These are phyloP conservation scores for Mesoclemmys tuberculata DNA, from an alignment of 2,113 vertebrate genomes.

Conservation along the genomic window DNA sequence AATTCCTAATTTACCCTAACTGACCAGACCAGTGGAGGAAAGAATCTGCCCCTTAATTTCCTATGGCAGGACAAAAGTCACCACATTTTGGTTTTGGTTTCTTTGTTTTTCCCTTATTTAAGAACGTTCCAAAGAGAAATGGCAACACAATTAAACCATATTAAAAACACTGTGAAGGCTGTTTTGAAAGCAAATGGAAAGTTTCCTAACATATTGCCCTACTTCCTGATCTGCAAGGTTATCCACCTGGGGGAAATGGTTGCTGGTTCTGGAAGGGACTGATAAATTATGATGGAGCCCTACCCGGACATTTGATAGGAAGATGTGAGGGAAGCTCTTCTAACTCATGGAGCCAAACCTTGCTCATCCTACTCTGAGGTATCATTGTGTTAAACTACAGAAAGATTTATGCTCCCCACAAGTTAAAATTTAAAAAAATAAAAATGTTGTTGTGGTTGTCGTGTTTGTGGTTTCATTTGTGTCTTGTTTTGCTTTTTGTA, in stretches of 20 bases:
- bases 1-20: no score
- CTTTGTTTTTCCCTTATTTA: not conserved
- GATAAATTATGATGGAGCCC: not conserved
- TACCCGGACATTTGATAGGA: not conserved
- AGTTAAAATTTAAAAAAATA: not conserved
- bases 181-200: not conserved
- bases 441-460: not conserved
- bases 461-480: not conserved
- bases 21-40: not conserved
- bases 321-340: not conserved
- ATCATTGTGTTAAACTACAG: fast-evolving
- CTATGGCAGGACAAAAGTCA: fast-evolving
- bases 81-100: not conserved
- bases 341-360: not conserved
- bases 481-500: not conserved
- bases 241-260: not conserved
- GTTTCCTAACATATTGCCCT: not conserved
- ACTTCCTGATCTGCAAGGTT: not conserved
- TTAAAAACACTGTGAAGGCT: not conserved
- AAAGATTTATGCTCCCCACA: not conserved
- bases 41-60: not conserved
- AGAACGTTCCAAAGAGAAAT: not conserved
- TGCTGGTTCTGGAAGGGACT: not conserved
- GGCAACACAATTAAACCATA: not conserved
- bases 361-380: not conserved